Evolutionary conservation across 2,113 vertebrate genomes (phyloP).

Genomic region (Oceanodroma tethys): DNA sequence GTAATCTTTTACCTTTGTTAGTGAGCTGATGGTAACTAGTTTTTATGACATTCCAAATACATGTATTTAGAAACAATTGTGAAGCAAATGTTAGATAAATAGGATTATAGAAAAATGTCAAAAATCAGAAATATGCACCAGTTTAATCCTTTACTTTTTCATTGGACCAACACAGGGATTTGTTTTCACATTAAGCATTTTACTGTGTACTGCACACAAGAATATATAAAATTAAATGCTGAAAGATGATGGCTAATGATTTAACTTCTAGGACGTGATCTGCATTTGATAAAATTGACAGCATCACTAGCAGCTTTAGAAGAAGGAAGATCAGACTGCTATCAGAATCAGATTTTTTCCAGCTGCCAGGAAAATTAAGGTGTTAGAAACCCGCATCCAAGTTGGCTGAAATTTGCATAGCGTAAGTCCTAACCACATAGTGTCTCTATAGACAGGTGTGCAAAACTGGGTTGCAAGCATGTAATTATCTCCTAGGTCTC

Average conservation of each 20-base stretch:
- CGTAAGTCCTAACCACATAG: accelerated
- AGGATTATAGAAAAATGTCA: conserved; percentile 12
- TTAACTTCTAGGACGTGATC: not conserved
- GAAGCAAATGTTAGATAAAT: conserved; percentile 15
- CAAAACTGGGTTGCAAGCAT: not conserved
- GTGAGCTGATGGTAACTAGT: conserved; percentile 34
- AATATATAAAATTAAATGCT: not conserved
- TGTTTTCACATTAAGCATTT: conserved; percentile 7
- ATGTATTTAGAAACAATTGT: conserved; percentile 40
- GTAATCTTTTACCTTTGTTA: conserved; percentile 60
- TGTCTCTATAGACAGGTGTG: not conserved
- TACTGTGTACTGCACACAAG: not conserved
- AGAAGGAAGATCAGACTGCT: not conserved
- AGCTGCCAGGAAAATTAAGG: not conserved
- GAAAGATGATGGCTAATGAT: not conserved
- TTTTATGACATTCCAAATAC: conserved; percentile 39
- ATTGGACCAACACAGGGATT: not conserved
- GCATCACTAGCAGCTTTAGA: not conserved
- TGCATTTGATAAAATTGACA: not conserved
- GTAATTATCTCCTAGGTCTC: not conserved
- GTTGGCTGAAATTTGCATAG: not conserved
- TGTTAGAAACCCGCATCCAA: not conserved
- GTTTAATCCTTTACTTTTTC: not conserved
- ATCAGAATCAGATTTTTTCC: not conserved
- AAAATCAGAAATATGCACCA: conserved; percentile 12